phyloP scores from a whole-genome alignment of 2,797 vertebrate genomes.

The Xiphorhynchus erythropygius region DNA sequence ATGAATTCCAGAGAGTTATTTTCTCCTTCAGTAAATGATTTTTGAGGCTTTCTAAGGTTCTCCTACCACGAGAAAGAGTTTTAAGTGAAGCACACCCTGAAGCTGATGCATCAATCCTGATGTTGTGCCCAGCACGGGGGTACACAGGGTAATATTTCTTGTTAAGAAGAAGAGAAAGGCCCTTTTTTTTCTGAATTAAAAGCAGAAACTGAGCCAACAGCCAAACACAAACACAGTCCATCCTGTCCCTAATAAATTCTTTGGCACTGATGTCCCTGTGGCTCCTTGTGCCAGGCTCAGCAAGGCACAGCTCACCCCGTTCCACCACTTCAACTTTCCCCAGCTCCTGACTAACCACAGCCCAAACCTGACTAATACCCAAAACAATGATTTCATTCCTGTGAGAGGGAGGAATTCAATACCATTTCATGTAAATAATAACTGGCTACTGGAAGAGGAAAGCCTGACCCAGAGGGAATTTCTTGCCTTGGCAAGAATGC shows the following conservation, averaged over 20 bases:
- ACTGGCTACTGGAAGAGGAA: neutral
- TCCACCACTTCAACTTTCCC: neutral
- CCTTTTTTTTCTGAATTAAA: neutral
- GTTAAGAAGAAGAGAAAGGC: neutral
- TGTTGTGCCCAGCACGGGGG: neutral
- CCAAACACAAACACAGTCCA: neutral
- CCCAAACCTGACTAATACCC: neutral
- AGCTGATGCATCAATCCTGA: neutral
- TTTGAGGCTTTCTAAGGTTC: neutral
- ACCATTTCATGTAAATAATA: neutral
- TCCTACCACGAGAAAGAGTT: neutral
- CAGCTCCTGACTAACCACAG: accelerated
- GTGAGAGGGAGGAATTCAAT: neutral
- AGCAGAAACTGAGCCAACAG: neutral
- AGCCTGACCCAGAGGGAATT: neutral
- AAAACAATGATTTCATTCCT: neutral
- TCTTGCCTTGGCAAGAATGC: neutral
- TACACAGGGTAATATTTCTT: neutral
- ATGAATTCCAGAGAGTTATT: neutral
- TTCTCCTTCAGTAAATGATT: neutral
- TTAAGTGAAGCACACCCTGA: neutral
- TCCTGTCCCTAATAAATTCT: neutral
- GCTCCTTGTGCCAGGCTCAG: neutral
- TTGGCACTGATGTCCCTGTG: accelerated
- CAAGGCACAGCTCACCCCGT: neutral